These are phyloP conservation scores for Cebus imitator DNA, from an alignment of 2,113 vertebrate genomes.

Conservation along the genomic window DNA sequence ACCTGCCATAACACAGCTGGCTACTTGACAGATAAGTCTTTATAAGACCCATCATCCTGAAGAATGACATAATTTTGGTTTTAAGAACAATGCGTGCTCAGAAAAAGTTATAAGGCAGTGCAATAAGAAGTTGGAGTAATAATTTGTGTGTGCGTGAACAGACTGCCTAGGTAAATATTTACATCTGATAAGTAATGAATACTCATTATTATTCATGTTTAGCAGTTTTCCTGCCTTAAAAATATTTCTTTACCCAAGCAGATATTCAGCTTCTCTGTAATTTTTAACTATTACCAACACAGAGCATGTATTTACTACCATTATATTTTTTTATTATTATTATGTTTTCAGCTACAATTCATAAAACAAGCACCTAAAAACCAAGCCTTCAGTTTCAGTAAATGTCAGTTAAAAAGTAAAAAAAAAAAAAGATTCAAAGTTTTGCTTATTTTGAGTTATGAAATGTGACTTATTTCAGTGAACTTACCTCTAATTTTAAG, in stretches of 20 bases:
- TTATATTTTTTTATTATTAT: not conserved
- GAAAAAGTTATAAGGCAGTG: conserved; percentile 56
- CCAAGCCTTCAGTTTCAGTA: not conserved
- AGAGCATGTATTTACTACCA: conserved; percentile 13
- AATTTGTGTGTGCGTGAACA: not conserved
- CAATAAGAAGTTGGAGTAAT: conserved; percentile 20
- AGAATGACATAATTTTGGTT: conserved; percentile 58
- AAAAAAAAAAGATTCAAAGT: conserved; percentile 51
- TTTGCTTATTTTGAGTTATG: conserved; percentile 54
- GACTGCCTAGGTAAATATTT: conserved; percentile 43
- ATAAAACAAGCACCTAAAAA: conserved; percentile 19
- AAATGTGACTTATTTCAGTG: conserved; percentile 67
- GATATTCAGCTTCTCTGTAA: not conserved
- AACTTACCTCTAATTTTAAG: conserved; percentile 71
- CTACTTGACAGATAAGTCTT: conserved; percentile 69
- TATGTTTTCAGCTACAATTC: not conserved
- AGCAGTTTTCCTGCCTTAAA: conserved; percentile 8
- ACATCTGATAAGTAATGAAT: not conserved
- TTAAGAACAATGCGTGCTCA: not conserved
- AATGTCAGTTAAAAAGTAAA: not conserved
- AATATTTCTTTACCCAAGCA: conserved; percentile 23
- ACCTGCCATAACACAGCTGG: conserved; percentile 54
- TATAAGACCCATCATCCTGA: conserved; percentile 43
- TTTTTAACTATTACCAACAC: conserved; percentile 49
- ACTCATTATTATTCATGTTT: conserved; percentile 34